phyloP scores from a whole-genome alignment of 35 echinoderm and acorn worm genomes.

The Strongylocentrotus purpuratus region DNA sequence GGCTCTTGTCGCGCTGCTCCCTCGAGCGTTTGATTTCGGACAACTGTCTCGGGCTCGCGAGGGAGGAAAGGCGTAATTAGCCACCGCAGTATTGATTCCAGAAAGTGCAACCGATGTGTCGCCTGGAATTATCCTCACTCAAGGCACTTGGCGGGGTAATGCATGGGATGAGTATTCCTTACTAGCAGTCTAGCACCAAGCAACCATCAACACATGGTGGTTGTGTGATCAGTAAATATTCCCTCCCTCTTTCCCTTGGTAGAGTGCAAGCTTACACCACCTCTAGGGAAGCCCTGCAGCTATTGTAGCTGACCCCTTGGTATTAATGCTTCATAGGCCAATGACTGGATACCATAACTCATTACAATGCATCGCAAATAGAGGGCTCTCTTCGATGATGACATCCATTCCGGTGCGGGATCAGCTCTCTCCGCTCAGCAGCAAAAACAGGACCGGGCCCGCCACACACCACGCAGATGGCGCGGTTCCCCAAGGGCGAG shows the following conservation, averaged over 20 bases:
- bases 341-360: slow-evolving; percentile 30
- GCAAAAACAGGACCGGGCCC: background rate
- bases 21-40: slow-evolving; percentile 23
- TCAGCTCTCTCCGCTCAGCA: background rate
- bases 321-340: background rate
- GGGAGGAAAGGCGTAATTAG: slow-evolving; percentile 54
- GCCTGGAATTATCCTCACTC: slow-evolving; percentile 35
- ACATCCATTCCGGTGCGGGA: background rate
- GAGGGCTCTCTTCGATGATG: background rate
- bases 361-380: background rate
- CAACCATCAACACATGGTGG: background rate
- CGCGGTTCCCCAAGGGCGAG: background rate
- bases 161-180: slow-evolving; percentile 26
- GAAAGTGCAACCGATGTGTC: slow-evolving; percentile 51
- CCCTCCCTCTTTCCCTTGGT: background rate
- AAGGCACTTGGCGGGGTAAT: background rate
- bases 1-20: slow-evolving; percentile 32
- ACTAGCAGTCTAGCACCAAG: background rate
- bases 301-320: background rate
- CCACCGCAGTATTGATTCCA: slow-evolving; percentile 46
- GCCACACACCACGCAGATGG: slow-evolving; percentile 50
- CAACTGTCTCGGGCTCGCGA: slow-evolving; percentile 36
- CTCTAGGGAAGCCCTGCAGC: background rate
- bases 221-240: background rate
- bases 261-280: background rate